Evolutionary conservation across 2,888 invertebrate species (phyloP), one percentile per base, ranked within the genome.

Genomic region (Apodemia duryi): DNA sequence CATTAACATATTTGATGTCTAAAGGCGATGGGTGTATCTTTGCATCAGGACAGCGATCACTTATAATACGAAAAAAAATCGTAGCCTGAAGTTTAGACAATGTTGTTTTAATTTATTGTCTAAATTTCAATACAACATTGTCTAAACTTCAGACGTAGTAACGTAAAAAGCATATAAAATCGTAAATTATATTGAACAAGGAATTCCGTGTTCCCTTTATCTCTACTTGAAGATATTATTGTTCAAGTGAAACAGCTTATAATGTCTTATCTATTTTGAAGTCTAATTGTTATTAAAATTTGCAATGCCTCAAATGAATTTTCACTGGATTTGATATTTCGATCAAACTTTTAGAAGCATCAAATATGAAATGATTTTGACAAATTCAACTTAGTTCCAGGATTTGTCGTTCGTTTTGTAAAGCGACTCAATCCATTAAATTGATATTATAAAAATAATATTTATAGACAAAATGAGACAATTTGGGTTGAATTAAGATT

Each of bases 291-390:
- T 5, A 49, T 49, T 49, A 49, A 43, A 49, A 49, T 49, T 49
- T 49, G n/a, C n/a, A 49, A n/a, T 49, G 46, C 46, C n/a, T 49
- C 13, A 49, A 13, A 49, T 49, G 5, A 49, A 49, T 49, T 49
- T 49, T 49, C 46, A 49, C n/a, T 6, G 46, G n/a, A 49, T 0
- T 70, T 64, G 66, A 66, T 71, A 66, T 66, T 57, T 57, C 11
- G 32, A 57, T 32, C 32, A 57, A 57, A 57, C 29, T 57, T 57
- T 57, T 57, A n/a, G 29, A 29, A 29, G 10, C 57, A 54, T 54
- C 54, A 54, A 57, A 29, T 57, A 57, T 13, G 5, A 57, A 57
- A 29, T 32, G 57, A 32, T 57, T 32, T 32, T 52, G 28, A 28
- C 54, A 28, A 54, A 54, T 29, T 54, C 10, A 28, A 54, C 54